phyloP scores from a whole-genome alignment of 2,888 invertebrate species.

The Drosophila rellima region DNA sequence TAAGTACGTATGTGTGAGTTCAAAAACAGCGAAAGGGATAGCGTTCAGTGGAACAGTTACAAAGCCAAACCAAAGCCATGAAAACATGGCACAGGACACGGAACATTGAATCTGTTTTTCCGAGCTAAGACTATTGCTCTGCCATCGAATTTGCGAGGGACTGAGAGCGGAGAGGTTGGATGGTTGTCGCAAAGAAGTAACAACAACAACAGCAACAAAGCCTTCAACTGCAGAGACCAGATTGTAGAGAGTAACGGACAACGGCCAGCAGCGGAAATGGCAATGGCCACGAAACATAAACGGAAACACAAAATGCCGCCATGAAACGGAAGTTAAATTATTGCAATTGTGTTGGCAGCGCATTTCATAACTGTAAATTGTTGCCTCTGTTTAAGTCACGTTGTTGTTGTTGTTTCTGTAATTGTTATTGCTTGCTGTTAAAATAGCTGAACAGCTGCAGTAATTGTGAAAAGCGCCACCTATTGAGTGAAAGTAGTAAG shows the following conservation, averaged over 20 bases:
- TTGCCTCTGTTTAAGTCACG: constrained; percentile 15
- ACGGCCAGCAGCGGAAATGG: constrained; percentile 64
- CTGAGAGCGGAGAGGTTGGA: constrained; percentile 3
- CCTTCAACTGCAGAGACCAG: constrained; percentile 55
- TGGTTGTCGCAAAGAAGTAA: constrained; percentile 19
- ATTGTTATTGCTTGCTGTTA: constrained; percentile 36
- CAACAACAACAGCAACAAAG: constrained; percentile 23
- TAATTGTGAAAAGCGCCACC: not conserved
- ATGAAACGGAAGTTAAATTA: constrained; percentile 79
- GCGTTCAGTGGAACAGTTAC: constrained; percentile 30
- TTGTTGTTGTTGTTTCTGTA: not conserved
- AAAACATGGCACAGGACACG: constrained; percentile 59
- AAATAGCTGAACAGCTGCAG: constrained; percentile 12
- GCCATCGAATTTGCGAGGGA: constrained; percentile 41
- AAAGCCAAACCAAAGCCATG: constrained; percentile 29
- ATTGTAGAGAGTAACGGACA: constrained; percentile 52
- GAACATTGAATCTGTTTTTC: constrained; percentile 68
- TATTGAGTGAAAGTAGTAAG: not conserved
- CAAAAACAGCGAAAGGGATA: constrained; percentile 40
- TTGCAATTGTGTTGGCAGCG: constrained; percentile 73
- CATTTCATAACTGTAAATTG: constrained; percentile 74
- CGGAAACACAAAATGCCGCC: constrained; percentile 78
- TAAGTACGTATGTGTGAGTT: constrained; percentile 5
- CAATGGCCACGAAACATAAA: constrained; percentile 60
- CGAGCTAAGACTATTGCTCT: constrained; percentile 42